Evolutionary conservation across 2,113 vertebrate genomes (phyloP), one percentile per base, ranked within the genome.

Genomic region (Argyrosomus japonicus): DNA sequence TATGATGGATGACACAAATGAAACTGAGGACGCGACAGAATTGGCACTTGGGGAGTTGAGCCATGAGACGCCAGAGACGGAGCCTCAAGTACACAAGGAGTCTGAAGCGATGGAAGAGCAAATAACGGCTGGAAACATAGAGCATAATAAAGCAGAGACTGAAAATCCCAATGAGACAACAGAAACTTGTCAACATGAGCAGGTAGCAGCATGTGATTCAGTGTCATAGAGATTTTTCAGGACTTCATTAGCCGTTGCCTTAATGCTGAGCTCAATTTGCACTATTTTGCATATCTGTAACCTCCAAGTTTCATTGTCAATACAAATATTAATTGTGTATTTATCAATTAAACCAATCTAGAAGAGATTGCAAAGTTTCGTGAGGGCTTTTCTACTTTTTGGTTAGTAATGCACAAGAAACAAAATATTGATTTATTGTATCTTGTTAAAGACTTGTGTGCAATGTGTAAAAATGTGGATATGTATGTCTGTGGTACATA

Each of bases 211-310:
- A 25, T 56, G 15, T 73, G 54, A 54, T 69, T 65, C 53, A 36
- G 32, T 67, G 27, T 72, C 36, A 68, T 56, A 62, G 21, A 75
- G 36, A 63, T 19, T 63, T 29, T 65, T 60, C 53, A 51, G 14
- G 18, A 13, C 32, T 76, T 68, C 62, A 27, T 60, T 32, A 18
- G 54, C 23, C n/a, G 5, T 61, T 77, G 29, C 69, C 69, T 85
- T 80, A 79, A 64, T 21, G 3, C 67, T 45, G 65, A 82, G 53
- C 53, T 77, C 7, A 72, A 29, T 86, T 87, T 88, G 86, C 83
- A 88, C 88, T 75, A 36, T 82, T 63, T 71, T 40, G 13, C 45
- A 4, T 32, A 3, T 27, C 12, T 5, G 17, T 58, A 13, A 69
- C 2, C 7, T 25, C n/a, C 8, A 10, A 23, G 61, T 68, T 69